Base-by-base conservation (phyloP, 2,113 vertebrate genomes). In the Trematomus loennbergii region DNA sequence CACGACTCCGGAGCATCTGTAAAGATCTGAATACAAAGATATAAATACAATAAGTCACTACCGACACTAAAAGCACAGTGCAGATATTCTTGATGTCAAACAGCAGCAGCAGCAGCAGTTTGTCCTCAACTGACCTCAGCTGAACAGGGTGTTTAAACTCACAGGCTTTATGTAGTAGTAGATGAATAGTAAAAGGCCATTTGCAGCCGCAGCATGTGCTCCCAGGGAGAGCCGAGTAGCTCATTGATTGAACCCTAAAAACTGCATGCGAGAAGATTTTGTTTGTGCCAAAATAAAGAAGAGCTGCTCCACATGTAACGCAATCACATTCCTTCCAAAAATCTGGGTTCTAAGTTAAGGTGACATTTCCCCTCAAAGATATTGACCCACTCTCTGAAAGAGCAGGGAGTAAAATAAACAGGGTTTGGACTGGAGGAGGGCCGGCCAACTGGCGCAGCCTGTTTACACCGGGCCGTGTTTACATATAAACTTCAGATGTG, bases 1-100 rank as follows among this genome's bases (percentile, higher is more conserved):
- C 93, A 91, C 6, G 91, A 90, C 92, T 96, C 96, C 12, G 98
- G 98, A 88, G 88, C 92, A 78, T 96, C 98, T 91, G 95, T 93
- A 91, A 99, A 99, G 93, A 99, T 99, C 98, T 99, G 95, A 87
- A 96, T 94, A 85, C 83, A 91, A 89, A 40, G 90, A 84, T 53
- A 43, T 20, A 58, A 84, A 58, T 89, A 40, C 29, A 68, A 50
- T 68, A 55, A 85, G 83, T 80, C 58, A 82, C 60, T 20, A 64
- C 20, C 29, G 66, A 61, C 40, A 74, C 40, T 45, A 52, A 63
- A 57, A 55, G 36, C 48, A 66, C 7, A 46, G 59, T 59, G 58
- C 75, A 85, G 33, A 74, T 49, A 67, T 0, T 36, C 17, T 25
- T 68, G 76, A 13, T 43, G 20, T 53, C 36, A 53, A 83, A 78